These are phyloP conservation scores for Alsophila aescularia DNA, from an alignment of 2,888 invertebrate genomes.

Conservation along the genomic window DNA sequence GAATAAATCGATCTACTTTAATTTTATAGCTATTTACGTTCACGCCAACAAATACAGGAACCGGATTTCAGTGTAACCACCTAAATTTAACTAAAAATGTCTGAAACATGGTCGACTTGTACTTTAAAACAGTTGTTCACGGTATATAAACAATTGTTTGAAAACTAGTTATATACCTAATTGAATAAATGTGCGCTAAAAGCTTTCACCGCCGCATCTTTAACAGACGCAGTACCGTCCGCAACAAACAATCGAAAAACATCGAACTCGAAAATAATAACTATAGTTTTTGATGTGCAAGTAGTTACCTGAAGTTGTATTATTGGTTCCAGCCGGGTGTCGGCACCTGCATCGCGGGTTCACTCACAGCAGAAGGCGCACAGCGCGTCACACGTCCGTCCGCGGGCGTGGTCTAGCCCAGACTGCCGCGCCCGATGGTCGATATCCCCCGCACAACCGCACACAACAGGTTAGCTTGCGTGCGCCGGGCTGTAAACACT, in stretches of 20 bases:
- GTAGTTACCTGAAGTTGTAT: conserved; percentile 61
- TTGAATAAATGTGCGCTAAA: conserved; percentile 17
- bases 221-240: conserved; percentile 11
- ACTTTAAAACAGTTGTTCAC: not conserved
- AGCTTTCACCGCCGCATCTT: conserved; percentile 4
- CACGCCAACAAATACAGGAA: not conserved
- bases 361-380: conserved; percentile 20
- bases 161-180: conserved; percentile 12
- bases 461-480: conserved; percentile 77
- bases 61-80: not conserved
- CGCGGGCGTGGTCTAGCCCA: conserved; percentile 48
- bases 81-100: not conserved
- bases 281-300: conserved; percentile 22
- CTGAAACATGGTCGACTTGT: not conserved
- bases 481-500: conserved; percentile 57
- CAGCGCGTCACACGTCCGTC: conserved; percentile 33
- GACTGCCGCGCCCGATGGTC: conserved; percentile 61
- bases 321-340: conserved; percentile 61
- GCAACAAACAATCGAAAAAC: not conserved
- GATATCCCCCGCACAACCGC: conserved; percentile 55
- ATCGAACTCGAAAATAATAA: conserved; percentile 10
- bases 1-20: conserved; percentile 18
- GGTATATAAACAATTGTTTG: conserved; percentile 10
- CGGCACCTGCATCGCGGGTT: conserved; percentile 65
- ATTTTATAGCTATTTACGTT: conserved; percentile 10